Percentiles rank a stretch among this genome's conserved stretches.
Evolutionary conservation across 1,140 invertebrate genomes (phyloP).

Genomic region (Drosophila nebulosa): DNA sequence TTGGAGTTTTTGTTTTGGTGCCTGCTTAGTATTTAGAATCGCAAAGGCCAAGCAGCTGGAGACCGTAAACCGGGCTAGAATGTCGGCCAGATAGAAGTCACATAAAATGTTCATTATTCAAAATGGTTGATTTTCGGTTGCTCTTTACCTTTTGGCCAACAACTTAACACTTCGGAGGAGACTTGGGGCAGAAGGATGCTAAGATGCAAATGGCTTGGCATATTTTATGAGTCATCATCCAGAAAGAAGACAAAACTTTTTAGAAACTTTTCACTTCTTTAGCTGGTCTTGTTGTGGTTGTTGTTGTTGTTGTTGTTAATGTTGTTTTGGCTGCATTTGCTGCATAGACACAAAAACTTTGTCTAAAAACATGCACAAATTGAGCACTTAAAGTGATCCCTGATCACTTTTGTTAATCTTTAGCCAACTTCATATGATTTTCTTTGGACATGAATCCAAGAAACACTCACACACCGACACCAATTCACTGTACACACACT

Average conservation of each 20-base stretch:
- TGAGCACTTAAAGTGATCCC: slow-evolving; percentile 11
- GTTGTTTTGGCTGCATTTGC: slow-evolving; percentile 17
- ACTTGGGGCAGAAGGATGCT: slow-evolving; percentile 15
- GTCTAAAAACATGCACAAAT: neutral
- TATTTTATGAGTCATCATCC: slow-evolving; percentile 60
- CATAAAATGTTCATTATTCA: slow-evolving; percentile 53
- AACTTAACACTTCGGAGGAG: slow-evolving; percentile 59
- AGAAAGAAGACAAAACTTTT: slow-evolving; percentile 35
- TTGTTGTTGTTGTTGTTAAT: neutral
- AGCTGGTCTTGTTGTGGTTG: no score
- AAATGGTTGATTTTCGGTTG: slow-evolving; percentile 20
- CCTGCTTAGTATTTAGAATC: neutral
- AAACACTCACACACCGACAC: neutral
- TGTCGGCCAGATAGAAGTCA: neutral
- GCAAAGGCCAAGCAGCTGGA: neutral
- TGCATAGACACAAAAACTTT: slow-evolving; percentile 34
- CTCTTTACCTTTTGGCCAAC: slow-evolving; percentile 60
- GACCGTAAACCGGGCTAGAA: neutral
- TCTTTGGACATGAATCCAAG: slow-evolving; percentile 18
- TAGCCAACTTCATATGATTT: slow-evolving; percentile 6
- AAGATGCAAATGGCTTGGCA: slow-evolving; percentile 67
- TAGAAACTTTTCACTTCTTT: slow-evolving; percentile 26
- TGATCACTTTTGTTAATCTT: slow-evolving; percentile 8
- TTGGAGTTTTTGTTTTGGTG: no score
- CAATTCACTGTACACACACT: neutral